phyloP scores from a whole-genome alignment of 2,888 invertebrate genomes.

The Oasisia sp. region DNA sequence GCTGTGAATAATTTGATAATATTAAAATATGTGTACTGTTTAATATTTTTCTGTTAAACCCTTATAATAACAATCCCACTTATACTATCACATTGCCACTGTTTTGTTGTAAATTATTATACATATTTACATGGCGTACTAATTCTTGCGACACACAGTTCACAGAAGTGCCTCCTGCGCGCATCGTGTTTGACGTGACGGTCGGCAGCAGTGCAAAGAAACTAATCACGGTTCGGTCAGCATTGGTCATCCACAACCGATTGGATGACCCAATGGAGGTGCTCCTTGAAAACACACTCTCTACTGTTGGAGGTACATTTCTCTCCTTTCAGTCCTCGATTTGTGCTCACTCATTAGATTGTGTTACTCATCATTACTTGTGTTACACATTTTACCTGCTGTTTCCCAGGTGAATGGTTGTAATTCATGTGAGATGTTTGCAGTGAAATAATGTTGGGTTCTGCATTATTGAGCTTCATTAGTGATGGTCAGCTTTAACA shows the following conservation, averaged over 20 bases:
- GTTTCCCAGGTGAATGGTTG: background rate
- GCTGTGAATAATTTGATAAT: background rate
- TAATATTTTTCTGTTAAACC: background rate
- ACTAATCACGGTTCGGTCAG: slow-evolving; percentile 90
- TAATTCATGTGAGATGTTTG: no score
- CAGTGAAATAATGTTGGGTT: no score
- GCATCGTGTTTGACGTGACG: slow-evolving; percentile 90
- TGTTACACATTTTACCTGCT: background rate
- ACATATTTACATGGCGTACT: background rate
- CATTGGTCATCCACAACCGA: slow-evolving; percentile 81
- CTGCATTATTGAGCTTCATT: no score
- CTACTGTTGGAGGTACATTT: slow-evolving; percentile 14
- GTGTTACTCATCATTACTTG: background rate
- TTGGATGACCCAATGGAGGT: slow-evolving; percentile 69
- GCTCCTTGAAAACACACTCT: slow-evolving; percentile 71
- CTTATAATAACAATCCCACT: background rate
- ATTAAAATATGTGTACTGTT: background rate
- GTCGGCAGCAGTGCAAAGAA: slow-evolving; percentile 94
- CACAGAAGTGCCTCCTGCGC: slow-evolving; percentile 70
- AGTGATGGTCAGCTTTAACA: no score
- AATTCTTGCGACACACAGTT: slow-evolving; percentile 39
- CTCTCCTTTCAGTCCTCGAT: background rate
- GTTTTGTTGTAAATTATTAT: background rate
- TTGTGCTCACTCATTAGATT: background rate
- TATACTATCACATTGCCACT: background rate